Percentiles rank a stretch among this genome's conserved stretches.
Conservation (phyloP, 92 coral and sea anemone species). For the Micromussa lordhowensis region DNA sequence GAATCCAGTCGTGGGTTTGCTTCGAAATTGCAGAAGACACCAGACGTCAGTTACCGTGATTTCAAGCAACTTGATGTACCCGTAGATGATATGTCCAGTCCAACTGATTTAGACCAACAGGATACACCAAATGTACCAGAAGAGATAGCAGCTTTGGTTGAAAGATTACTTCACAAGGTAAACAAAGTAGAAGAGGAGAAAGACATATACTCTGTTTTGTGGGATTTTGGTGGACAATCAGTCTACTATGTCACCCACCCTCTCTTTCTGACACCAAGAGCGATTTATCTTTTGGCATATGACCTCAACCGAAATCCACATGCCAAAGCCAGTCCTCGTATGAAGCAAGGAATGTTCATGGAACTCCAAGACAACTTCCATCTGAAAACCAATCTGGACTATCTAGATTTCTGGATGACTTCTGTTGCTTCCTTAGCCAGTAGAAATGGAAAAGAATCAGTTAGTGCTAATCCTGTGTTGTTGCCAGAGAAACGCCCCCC, state of each 20-base stretch:
- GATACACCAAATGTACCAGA: slow-evolving; percentile 33
- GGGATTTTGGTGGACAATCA: slow-evolving; percentile 85
- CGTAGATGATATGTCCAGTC: neutral
- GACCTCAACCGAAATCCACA: slow-evolving; percentile 49
- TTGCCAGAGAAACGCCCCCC: slow-evolving; percentile 41
- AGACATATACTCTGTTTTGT: slow-evolving; percentile 32
- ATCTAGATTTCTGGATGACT: slow-evolving; percentile 72
- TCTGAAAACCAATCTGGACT: slow-evolving; percentile 55
- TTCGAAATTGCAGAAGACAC: neutral
- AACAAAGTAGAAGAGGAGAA: slow-evolving; percentile 8
- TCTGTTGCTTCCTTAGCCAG: slow-evolving; percentile 44
- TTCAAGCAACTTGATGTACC: no score
- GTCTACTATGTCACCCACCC: slow-evolving; percentile 76
- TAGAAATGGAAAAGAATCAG: neutral
- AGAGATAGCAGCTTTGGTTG: slow-evolving; percentile 40
- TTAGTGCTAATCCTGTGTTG: neutral
- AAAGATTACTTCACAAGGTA: slow-evolving; percentile 3
- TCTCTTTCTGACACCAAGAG: slow-evolving; percentile 66
- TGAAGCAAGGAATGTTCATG: slow-evolving; percentile 46
- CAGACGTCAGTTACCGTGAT: no score
- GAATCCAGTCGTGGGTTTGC: neutral
- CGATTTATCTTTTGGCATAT: slow-evolving; percentile 63
- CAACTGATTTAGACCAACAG: neutral
- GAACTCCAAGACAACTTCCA: slow-evolving; percentile 15
- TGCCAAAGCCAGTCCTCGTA: slow-evolving; percentile 44